Conservation (phyloP, 2,113 vertebrate genomes). For the Lagenorhynchus albirostris region DNA sequence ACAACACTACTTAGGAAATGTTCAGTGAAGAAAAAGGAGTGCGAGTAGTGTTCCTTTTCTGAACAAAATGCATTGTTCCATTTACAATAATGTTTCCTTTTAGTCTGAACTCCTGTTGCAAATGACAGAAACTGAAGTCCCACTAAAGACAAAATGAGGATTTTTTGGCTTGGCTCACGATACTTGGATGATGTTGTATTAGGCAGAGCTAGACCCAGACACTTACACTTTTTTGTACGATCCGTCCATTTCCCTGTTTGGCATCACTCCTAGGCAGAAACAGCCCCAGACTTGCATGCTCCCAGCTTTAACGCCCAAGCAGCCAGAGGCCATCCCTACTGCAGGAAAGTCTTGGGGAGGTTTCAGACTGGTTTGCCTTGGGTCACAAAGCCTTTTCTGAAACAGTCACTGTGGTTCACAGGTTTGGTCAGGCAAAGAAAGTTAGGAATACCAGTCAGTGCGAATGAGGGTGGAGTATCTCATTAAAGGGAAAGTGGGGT, state of each 20-base stretch:
- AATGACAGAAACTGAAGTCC: not conserved
- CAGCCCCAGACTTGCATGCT: not conserved
- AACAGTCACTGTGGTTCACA: not conserved
- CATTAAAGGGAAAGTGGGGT: not conserved
- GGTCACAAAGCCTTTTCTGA: not conserved
- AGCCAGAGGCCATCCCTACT: not conserved
- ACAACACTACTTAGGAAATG: not conserved
- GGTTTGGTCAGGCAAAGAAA: not conserved
- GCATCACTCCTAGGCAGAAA: not conserved
- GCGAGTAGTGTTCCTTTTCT: not conserved
- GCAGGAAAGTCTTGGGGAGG: not conserved
- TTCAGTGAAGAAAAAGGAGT: not conserved
- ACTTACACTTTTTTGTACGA: not conserved
- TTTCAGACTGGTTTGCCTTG: not conserved
- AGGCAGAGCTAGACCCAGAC: not conserved
- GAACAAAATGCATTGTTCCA: not conserved
- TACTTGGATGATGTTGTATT: not conserved
- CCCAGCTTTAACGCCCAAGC: too few relatives aligned
- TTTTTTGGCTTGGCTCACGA: not conserved
- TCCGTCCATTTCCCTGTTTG: not conserved
- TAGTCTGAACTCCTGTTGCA: not conserved
- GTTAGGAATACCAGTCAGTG: not conserved
- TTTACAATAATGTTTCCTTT: not conserved
- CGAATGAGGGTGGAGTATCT: not conserved
- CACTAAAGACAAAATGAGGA: not conserved